Percentiles rank a stretch among this genome's conserved stretches.
phyloP scores from a whole-genome alignment of 2,797 vertebrate species.

The Philypnodon macrostomus region DNA sequence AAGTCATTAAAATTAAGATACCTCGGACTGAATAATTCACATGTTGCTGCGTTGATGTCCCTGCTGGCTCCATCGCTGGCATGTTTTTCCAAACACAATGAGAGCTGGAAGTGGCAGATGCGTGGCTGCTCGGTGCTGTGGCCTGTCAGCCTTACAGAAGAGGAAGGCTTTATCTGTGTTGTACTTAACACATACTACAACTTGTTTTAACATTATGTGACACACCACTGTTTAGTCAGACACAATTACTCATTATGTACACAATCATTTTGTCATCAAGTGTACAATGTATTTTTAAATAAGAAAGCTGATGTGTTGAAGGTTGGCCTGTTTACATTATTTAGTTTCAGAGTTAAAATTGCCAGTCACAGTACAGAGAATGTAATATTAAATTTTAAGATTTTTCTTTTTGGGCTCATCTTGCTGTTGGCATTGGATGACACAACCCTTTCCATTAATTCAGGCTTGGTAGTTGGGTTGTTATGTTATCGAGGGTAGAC shows the following conservation, averaged over 20 bases:
- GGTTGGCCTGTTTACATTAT: too few species aligned
- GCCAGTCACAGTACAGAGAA: too few species aligned
- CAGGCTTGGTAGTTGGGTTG: too few species aligned
- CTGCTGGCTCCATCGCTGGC: constrained; percentile 40
- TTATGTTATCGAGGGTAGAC: too few species aligned
- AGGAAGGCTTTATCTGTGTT: constrained; percentile 24
- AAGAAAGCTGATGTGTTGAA: neutral
- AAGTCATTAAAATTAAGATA: constrained; percentile 64
- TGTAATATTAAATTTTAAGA: too few species aligned
- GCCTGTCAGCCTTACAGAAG: constrained; percentile 37
- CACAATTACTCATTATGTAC: constrained; percentile 10
- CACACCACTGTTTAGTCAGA: constrained; percentile 30
- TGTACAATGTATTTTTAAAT: neutral
- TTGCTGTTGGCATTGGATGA: too few species aligned
- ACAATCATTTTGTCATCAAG: constrained; percentile 3
- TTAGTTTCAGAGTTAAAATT: too few species aligned
- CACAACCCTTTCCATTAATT: too few species aligned
- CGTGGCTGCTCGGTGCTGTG: constrained; percentile 53
- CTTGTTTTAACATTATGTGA: constrained; percentile 24
- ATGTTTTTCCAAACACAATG: constrained; percentile 54
- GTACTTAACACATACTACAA: constrained; percentile 21
- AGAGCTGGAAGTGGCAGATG: constrained; percentile 64
- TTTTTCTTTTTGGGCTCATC: too few species aligned
- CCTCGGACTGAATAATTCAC: constrained; percentile 65
- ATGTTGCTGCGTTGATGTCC: constrained; percentile 47